Evolutionary conservation across 2,113 vertebrate genomes (phyloP), one percentile per base, ranked within the genome.

Genomic region (Pipa parva): DNA sequence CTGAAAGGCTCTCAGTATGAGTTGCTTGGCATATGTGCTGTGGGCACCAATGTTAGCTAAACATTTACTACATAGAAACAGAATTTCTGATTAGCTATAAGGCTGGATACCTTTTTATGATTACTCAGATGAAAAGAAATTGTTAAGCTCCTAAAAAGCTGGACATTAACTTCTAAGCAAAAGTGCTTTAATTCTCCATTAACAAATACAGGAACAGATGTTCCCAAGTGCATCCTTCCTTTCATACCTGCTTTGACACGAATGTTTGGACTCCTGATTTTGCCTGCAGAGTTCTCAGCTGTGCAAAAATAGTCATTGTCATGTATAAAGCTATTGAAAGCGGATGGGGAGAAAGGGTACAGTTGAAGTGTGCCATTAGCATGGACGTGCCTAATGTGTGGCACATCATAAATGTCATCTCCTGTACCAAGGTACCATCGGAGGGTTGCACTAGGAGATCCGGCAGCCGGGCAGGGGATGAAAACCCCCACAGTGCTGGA

Each of bases 271-370:
- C 95, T 98, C 83, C 95, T 92, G 84, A 99, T 99, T 78, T 96
- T 97, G 81, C 97, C 97, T 37, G 93, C 94, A 63, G 94, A 91
- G 76, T 99, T 99, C 82, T 99, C 97, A 12, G 97, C 97, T 0
- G 95, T 98, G 85, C 95, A 99, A 88, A 99, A 99, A 82, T 98
- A 99, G 89, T 97, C 97, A 76, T 99, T 99, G 89, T 99, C 94
- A 62, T 99, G 97, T 85, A 99, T 99, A 78, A 97, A 97, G 91
- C 94, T 97, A 74, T 98, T 99, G 92, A 97, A 99, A 90, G 95
- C 94, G 72, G 97, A 98, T 78, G 95, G 95, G 78, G 94, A 95
- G 88, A 99, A 98, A 73, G 97, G 91, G 86, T 97, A 98, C 79
- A 98, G 94, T 80, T 98, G 95, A 74, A 99, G 89, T 22, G 95